phyloP scores from a whole-genome alignment of 2,888 invertebrate genomes.

The Pachycephus smyrnensis region DNA sequence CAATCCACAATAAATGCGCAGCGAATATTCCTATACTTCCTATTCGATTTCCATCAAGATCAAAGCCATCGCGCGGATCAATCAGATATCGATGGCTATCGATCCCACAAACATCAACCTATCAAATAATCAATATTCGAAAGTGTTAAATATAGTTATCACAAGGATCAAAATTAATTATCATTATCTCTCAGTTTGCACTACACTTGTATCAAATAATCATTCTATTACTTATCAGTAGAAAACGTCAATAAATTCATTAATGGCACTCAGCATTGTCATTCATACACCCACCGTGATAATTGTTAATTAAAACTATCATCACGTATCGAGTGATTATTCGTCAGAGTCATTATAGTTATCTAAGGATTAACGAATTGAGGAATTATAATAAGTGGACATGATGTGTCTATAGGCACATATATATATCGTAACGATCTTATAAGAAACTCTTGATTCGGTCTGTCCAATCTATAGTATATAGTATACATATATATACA shows the following conservation, averaged over 20 bases:
- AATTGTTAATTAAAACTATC: not conserved
- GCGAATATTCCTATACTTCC: not conserved
- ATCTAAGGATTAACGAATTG: not conserved
- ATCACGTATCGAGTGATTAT: not conserved
- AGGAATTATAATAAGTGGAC: not conserved
- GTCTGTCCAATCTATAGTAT: not conserved
- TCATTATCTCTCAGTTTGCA: not conserved
- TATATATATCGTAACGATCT: not conserved
- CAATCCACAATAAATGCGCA: not conserved
- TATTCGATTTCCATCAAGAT: not conserved
- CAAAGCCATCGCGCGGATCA: not conserved
- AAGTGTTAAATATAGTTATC: not conserved
- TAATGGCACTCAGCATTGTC: not conserved
- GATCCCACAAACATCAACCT: not conserved
- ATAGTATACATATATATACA: too few species aligned
- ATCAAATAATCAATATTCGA: not conserved
- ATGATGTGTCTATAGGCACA: not conserved
- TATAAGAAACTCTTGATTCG: not conserved
- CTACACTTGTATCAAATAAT: not conserved
- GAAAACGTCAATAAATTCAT: not conserved
- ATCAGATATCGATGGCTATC: not conserved
- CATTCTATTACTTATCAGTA: not conserved
- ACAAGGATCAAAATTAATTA: not conserved
- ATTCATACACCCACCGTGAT: not conserved
- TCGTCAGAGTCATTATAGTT: not conserved